Evolutionary conservation across 2,888 invertebrate species (phyloP), one percentile per base, ranked within the genome.

Genomic region (Ochropleura leucogaster): DNA sequence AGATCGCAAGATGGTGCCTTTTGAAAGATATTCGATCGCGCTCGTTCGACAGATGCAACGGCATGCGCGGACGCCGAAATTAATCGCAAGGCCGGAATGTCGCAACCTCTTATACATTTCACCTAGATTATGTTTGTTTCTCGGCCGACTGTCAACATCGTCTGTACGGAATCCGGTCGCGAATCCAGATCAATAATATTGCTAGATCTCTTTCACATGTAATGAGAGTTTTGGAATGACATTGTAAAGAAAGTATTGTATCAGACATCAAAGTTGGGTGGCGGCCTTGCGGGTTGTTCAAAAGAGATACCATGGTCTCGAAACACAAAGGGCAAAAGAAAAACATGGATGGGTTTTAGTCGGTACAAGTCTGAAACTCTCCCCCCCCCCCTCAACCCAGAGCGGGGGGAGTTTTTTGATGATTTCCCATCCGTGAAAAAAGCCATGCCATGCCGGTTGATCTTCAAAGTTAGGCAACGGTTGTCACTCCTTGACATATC

Each of bases 1-100:
- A 53, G 10, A 51, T 51, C 47, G 20, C 6, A 46, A 46, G 14
- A 59, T 42, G n/a, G 4, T n/a, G 12, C 10, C 4, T 71, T 59
- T 72, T 72, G 12, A 63, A 72, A 77, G 46, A 72, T 62, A 76
- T 63, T 78, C 70, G 65, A 42, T 63, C n/a, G 49, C 16, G 51
- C 20, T 63, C 51, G 40, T 10, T 68, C 68, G 40, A 77, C 71
- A 74, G 85, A 85, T 82, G 85, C 76, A 80, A 72, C 80, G 71
- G 68, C 76, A 82, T 83, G 84, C 81, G 73, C 84, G 68, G 78
- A 82, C 84, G 79, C 83, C 88, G 85, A 84, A 89, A 87, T 87
- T 85, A 77, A 78, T 86, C 77, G 86, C 90, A 90, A 90, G 90
- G 90, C 79, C 87, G 76, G 62, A 67, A 77, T 90, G 87, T 87